Evolutionary conservation across 2,113 vertebrate genomes (phyloP), one percentile per base, ranked within the genome.

Genomic region (Chloropsis cyanopogon): DNA sequence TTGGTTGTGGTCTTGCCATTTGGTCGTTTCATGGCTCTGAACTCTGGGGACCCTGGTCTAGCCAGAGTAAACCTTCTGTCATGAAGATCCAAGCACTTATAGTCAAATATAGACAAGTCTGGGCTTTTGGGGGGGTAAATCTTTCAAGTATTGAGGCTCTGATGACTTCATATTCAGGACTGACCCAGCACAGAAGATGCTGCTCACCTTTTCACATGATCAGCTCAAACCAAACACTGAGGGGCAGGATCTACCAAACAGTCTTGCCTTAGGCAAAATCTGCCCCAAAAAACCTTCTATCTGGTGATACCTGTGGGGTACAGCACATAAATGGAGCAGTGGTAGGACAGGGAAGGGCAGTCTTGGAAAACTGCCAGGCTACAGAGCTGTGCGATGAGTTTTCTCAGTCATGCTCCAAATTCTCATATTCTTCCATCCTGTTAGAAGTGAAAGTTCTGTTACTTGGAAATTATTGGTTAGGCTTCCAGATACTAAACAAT

Each of bases 111-210:
- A 59, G 50, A 61, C 46, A 46, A 4, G 2, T 47, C 13, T 50
- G 54, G 10, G 18, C 0, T 1, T 63, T 28, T 9, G 0, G 2
- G 2, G 14, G 0, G 10, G 1, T 52, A 3, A 47, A 19, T 35
- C 31, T 79, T 79, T 61, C 29, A 42, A 6, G 9, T 17, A 20
- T 29, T 26, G 33, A 63, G 47, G 14, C 7, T 29, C 18, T 53
- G 42, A 61, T 29, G 49, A 41, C 23, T 72, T 60, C 53, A 33
- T 41, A 20, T 33, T 44, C 28, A 35, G 25, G 26, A 24, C 6
- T 7, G 5, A 75, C 12, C 21, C 0, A 2, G 14, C 25, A 11
- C 0, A 73, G 73, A 61, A 35, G 28, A 25, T 24, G 12, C 24
- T 73, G 18, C 26, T 92, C 47, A 25, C 1, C 4, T 42, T 61